Percentiles rank a stretch among this genome's conserved stretches.
These are phyloP conservation scores for Xyrauchen texanus DNA, from an alignment of 2,113 vertebrate genomes.

Conservation along the genomic window DNA sequence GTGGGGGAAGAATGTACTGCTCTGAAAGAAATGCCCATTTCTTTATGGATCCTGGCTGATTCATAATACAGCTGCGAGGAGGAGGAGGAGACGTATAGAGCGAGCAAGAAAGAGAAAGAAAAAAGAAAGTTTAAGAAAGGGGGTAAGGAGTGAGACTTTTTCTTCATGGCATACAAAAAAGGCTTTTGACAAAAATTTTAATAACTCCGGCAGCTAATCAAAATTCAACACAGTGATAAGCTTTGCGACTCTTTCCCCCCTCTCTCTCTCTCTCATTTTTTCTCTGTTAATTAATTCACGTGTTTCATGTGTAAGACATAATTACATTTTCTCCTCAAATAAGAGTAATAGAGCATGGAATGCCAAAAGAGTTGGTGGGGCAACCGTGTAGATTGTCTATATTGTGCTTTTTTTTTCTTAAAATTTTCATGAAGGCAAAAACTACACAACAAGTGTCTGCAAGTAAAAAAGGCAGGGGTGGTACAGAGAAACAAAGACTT, in stretches of 20 bases:
- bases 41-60: slow-evolving; percentile 90
- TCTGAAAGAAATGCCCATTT: slow-evolving; percentile 84
- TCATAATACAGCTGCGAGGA: slow-evolving; percentile 93
- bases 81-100: slow-evolving; percentile 66
- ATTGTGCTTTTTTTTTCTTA: slow-evolving; percentile 18
- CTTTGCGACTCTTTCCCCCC: slow-evolving; percentile 10
- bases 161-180: slow-evolving; percentile 55
- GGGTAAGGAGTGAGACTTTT: slow-evolving; percentile 60
- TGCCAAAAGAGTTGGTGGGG: neutral
- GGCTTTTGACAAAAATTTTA: slow-evolving; percentile 62
- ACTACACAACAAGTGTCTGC: neutral
- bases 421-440: neutral
- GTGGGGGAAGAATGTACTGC: slow-evolving; percentile 91
- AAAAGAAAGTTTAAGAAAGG: slow-evolving; percentile 58
- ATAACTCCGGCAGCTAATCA: slow-evolving; percentile 63
- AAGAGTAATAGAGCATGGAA: slow-evolving; percentile 24
- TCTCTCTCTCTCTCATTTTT: neutral
- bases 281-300: slow-evolving; percentile 37
- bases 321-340: slow-evolving; percentile 43
- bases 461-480: neutral
- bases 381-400: slow-evolving; percentile 10
- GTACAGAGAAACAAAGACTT: slow-evolving; percentile 16
- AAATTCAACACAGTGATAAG: slow-evolving; percentile 54
- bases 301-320: slow-evolving; percentile 31
- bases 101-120: slow-evolving; percentile 63